phyloP scores from a whole-genome alignment of 2,113 vertebrate species.

The Embiotoca jacksoni region DNA sequence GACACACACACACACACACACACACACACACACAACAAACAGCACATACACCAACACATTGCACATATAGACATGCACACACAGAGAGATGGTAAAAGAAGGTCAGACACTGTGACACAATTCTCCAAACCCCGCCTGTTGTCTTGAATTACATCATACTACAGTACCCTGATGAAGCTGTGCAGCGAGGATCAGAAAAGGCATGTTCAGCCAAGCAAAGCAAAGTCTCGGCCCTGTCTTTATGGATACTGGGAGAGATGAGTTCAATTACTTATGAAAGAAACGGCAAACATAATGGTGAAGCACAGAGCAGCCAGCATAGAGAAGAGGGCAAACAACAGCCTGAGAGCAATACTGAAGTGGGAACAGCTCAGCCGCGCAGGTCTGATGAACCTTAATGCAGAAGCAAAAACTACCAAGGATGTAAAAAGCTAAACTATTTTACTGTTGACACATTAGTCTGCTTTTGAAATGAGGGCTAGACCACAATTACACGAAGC shows the following conservation, averaged over 20 bases:
- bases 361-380: constrained; percentile 28
- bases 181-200: constrained; percentile 19
- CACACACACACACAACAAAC: not conserved
- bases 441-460: not conserved
- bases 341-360: constrained; percentile 40
- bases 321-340: constrained; percentile 38
- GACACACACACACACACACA: constrained; percentile 9
- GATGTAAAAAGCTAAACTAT: not conserved
- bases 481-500: constrained; percentile 9
- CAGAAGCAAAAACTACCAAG: constrained; percentile 28
- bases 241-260: constrained; percentile 35
- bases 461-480: constrained; percentile 26
- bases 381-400: constrained; percentile 5
- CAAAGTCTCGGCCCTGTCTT: constrained; percentile 34
- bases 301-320: constrained; percentile 56
- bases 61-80: constrained; percentile 46
- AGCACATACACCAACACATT: constrained; percentile 3
- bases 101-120: constrained; percentile 63
- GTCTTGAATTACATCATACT: constrained; percentile 53
- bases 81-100: constrained; percentile 55
- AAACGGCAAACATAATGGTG: constrained; percentile 40
- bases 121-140: constrained; percentile 57
- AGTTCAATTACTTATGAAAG: constrained; percentile 32
- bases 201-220: constrained; percentile 71
- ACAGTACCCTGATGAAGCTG: constrained; percentile 20